Conservation (phyloP, 2,888 invertebrate species). For the Charanyca ferruginea region DNA sequence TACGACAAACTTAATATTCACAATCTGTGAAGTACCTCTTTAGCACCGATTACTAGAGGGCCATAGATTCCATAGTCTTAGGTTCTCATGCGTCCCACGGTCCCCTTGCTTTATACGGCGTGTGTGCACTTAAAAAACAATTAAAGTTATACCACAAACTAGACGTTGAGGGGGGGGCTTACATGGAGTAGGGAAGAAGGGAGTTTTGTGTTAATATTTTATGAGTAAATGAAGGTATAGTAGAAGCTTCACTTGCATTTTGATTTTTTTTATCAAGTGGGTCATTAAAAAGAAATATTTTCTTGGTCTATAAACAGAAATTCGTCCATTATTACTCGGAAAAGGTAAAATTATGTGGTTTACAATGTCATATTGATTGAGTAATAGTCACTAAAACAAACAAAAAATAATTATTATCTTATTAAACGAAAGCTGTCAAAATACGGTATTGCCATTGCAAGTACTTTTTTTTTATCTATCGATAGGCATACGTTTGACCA, state of each 20-base stretch:
- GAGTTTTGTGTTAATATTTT: constrained; percentile 7
- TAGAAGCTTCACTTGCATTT: not conserved
- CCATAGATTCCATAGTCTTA: constrained; percentile 47
- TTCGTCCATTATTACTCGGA: no score
- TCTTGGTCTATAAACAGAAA: no score
- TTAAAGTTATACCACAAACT: constrained; percentile 84
- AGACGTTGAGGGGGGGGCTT: constrained; percentile 65
- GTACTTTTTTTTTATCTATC: no score
- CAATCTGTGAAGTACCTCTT: constrained; percentile 57
- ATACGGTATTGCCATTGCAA: no score
- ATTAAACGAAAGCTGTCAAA: no score
- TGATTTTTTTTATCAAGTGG: no score
- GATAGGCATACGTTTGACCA: no score
- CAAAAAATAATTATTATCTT: no score
- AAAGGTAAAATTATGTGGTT: no score
- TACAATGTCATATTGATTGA: no score
- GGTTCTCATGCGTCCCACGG: constrained; percentile 70
- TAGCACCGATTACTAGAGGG: constrained; percentile 67
- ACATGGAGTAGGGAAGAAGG: constrained; percentile 63
- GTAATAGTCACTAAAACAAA: no score
- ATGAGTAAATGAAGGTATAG: not conserved
- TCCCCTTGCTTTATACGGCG: constrained; percentile 61
- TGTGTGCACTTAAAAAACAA: constrained; percentile 87
- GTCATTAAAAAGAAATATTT: no score
- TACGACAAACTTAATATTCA: constrained; percentile 49